Evolutionary conservation across 2,888 invertebrate species (phyloP), one percentile per base, ranked within the genome.

Genomic region (Calephelis perditalis): DNA sequence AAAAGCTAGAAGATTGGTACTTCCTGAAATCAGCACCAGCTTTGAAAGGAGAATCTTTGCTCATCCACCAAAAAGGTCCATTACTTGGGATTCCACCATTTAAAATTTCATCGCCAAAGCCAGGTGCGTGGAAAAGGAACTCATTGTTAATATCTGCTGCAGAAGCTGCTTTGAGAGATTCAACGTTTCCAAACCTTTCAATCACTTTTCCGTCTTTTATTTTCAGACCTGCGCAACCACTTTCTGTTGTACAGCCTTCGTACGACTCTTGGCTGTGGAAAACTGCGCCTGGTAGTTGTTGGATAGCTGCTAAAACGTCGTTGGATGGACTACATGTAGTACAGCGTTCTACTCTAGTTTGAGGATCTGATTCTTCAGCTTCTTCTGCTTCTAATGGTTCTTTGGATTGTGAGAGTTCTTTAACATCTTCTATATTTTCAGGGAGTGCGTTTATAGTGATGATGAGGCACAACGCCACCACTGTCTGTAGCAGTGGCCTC

Each of bases 41-140:
- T 69, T 92, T 92, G 74, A 94, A 91, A 0, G 93, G 93, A 0
- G 92, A 92, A 67, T 93, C 81, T 37, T 91, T 80, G 63, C 86
- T 86, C 86, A 92, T 91, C 93, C 93, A 93, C 93, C 93, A 93
- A 76, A 89, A 93, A 0, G 90, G 90, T 12, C 78, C 81, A n/a
- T 79, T 78, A 4, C 74, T 76, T 0, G 80, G 74, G 0, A 79
- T 67, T 2, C 73, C 79, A 5, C 79, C 81, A 65, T 85, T 82
- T 0, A 86, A 77, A 0, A 81, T 74, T 6, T 74, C 74, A 11
- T 74, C 73, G 2, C 74, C 78, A 11, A 79, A 72, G 4, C 71
- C 72, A 0, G 81, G 85, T 12, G 84, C 81, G 47, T 89, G 86
- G 77, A 89, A 89, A 5, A 75, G 75, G 68, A 85, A 86, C 58